Evolutionary conservation across 2,888 invertebrate species (phyloP).

Genomic region (Hofmannophila pseudospretella): DNA sequence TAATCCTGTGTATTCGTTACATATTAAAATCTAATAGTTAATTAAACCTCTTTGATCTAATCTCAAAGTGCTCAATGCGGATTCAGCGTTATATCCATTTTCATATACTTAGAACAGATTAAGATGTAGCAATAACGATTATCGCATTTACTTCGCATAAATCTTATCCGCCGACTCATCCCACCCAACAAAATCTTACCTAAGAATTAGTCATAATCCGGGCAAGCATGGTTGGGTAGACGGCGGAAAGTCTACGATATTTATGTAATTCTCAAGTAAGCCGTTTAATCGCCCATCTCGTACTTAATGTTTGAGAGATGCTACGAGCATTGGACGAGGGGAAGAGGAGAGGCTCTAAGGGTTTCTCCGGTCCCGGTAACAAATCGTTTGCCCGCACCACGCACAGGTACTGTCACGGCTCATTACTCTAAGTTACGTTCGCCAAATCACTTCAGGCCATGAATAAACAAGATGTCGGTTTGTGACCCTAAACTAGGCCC

Average conservation of each 20-base stretch:
- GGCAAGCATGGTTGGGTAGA: conserved; percentile 35
- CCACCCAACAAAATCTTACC: conserved; percentile 32
- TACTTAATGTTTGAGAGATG: conserved; percentile 53
- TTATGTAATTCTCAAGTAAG: conserved; percentile 55
- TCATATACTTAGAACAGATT: background rate
- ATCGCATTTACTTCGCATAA: too few relatives aligned
- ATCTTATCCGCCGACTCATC: conserved; percentile 23
- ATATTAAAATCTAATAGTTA: background rate
- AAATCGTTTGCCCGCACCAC: conserved; percentile 50
- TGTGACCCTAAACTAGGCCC: conserved; percentile 24
- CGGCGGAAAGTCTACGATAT: conserved; percentile 41
- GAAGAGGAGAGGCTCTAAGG: conserved; percentile 27
- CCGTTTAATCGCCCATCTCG: conserved; percentile 58
- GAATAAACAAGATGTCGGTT: conserved; percentile 51
- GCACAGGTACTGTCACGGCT: conserved; percentile 62
- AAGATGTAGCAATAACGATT: too few relatives aligned
- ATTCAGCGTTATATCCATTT: background rate
- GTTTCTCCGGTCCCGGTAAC: conserved; percentile 45
- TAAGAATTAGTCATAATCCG: conserved; percentile 41
- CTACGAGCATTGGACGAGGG: conserved; percentile 21
- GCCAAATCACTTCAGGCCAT: conserved; percentile 52
- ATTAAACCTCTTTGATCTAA: too few relatives aligned
- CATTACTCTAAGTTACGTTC: conserved; percentile 60
- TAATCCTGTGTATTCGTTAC: background rate
- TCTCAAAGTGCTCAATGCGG: background rate